Conservation (phyloP, 2,113 vertebrate genomes). For the Agapornis roseicollis region DNA sequence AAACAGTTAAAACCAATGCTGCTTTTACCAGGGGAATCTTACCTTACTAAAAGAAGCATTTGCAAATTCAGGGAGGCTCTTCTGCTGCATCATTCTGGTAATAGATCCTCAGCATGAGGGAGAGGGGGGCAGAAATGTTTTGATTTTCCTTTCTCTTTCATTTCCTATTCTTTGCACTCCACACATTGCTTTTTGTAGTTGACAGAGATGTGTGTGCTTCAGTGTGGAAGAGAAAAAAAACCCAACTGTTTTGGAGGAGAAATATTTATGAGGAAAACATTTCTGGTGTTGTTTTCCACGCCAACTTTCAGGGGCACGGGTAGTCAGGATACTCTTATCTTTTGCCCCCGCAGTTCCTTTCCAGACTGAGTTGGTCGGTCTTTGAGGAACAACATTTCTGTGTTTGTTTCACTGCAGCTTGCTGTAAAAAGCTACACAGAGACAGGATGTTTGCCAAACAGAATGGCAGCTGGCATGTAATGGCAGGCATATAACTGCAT, state of each 20-base stretch:
- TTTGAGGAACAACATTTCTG: background rate
- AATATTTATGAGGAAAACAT: background rate
- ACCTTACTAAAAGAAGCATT: background rate
- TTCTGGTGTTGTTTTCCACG: background rate
- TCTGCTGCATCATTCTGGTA: background rate
- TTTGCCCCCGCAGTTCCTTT: background rate
- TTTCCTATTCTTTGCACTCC: background rate
- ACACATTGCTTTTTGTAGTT: background rate
- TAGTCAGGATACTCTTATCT: background rate
- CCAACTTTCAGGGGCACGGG: rapidly evolving
- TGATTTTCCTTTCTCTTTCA: background rate
- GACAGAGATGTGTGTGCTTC: background rate
- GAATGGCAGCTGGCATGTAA: background rate
- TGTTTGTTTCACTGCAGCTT: background rate
- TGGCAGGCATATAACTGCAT: background rate
- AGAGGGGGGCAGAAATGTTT: background rate
- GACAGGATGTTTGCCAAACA: background rate
- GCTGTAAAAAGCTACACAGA: background rate
- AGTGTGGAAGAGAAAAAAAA: background rate
- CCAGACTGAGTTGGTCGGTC: background rate
- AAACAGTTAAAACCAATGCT: background rate
- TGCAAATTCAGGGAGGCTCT: background rate
- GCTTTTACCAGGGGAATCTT: background rate
- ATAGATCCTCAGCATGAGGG: rapidly evolving
- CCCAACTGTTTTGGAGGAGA: background rate